phyloP scores from a whole-genome alignment of 2,888 invertebrate species.

The Yponomeuta sedellus region DNA sequence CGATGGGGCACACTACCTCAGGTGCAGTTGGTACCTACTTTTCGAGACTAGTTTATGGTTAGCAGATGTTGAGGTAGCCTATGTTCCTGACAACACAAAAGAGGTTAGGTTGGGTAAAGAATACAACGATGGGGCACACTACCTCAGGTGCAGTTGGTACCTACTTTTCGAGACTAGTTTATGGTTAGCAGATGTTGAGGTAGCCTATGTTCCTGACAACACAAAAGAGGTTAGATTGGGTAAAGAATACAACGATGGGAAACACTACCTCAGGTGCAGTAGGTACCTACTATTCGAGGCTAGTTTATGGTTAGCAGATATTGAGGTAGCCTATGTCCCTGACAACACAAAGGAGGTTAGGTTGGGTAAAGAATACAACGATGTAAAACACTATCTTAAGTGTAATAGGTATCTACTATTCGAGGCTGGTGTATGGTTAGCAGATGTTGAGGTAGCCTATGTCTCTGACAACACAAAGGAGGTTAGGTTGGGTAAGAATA shows the following conservation, averaged over 20 bases:
- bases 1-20: no score
- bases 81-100: no score
- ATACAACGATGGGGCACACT: slow-evolving; percentile 45
- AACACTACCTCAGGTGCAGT: slow-evolving; percentile 52
- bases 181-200: slow-evolving; percentile 55
- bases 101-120: slow-evolving; percentile 38
- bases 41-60: no score
- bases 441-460: slow-evolving; percentile 63
- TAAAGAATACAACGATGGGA: slow-evolving; percentile 50
- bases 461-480: slow-evolving; percentile 40
- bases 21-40: no score
- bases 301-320: slow-evolving; percentile 55
- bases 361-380: slow-evolving; percentile 46
- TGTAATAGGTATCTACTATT: slow-evolving; percentile 61
- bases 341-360: slow-evolving; percentile 21
- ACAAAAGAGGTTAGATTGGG: slow-evolving; percentile 25
- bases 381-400: slow-evolving; percentile 43
- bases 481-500: slow-evolving; percentile 39
- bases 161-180: slow-evolving; percentile 39
- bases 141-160: slow-evolving; percentile 57
- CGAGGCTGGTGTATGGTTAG: slow-evolving; percentile 44
- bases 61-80: no score
- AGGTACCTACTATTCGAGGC: slow-evolving; percentile 47
- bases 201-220: slow-evolving; percentile 61
- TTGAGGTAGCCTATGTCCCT: slow-evolving; percentile 64